Evolutionary conservation across 2,888 invertebrate species (phyloP), one percentile per base, ranked within the genome.

Genomic region (Coelogynopora nodosa): DNA sequence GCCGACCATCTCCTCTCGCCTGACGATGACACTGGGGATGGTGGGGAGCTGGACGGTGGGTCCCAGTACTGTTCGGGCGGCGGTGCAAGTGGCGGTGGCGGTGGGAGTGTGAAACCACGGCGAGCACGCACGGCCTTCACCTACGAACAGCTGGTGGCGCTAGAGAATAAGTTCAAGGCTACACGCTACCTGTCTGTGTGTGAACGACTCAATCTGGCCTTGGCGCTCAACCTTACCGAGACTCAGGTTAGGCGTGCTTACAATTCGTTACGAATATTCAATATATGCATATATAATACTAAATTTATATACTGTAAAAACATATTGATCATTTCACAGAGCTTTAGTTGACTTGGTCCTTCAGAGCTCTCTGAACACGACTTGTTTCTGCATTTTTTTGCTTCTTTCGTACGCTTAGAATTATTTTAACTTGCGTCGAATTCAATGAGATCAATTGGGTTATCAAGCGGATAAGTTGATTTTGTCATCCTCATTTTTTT

Each of bases 101-200:
- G 49, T 13, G 49, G 49, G 49, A 49, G 18, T 49, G 49, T 49
- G 49, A 87, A 87, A 83, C 87, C 96, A 0, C 93, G 96, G 87
- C 92, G 96, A 87, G 97, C 97, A 0, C 93, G 98, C 88, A 98
- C 98, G 0, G 97, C 98, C 0, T 98, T 98, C 92, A 97, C 97
- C 0, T 98, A 97, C 92, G 97, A 98, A 90, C 97, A 93, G 88
- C 93, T 98, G 89, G 97, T 97, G 0, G 96, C 97, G 0, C 92
- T 98, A 91, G 98, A 98, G 93, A 97, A 97, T 92, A 98, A 98
- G 92, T 98, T 98, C 93, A 97, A 97, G 93, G 96, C 96, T 0
- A 91, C 90, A 0, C 94, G 97, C 89, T 98, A 98, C 92, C 93
- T 98, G 87, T 97, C 97, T 27, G 97, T 98, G 0, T 97, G 97